These are phyloP conservation scores for Zootoca vivipara DNA, from an alignment of 2,113 vertebrate species.

Conservation along the genomic window DNA sequence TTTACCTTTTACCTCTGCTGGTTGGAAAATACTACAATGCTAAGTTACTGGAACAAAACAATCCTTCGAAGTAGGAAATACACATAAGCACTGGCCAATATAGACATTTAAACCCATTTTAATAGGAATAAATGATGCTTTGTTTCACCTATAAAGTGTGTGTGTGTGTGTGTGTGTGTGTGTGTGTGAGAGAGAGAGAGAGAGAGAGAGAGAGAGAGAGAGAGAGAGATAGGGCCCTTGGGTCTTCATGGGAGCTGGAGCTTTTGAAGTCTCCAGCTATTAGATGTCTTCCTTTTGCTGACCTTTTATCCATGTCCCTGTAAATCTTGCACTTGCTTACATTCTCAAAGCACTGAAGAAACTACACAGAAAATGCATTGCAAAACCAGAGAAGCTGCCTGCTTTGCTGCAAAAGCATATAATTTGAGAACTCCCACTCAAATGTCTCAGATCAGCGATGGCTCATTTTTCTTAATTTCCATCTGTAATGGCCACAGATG, in stretches of 20 bases:
- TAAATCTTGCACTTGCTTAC: not conserved
- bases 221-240: no score
- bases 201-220: no score
- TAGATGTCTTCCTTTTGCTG: no score
- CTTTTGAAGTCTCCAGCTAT: no score
- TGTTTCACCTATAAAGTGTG: no score
- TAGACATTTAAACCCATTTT: not conserved
- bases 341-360: not conserved
- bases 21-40: no score
- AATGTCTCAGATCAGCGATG: conserved; percentile 13
- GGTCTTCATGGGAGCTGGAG: no score
- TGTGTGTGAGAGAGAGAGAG: no score
- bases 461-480: conserved; percentile 61
- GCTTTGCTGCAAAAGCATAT: not conserved
- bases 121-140: not conserved
- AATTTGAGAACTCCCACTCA: conserved; percentile 27
- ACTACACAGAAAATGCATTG: not conserved
- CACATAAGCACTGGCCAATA: no score
- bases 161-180: no score
- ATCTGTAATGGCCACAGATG: conserved; percentile 42
- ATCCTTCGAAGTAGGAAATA: not conserved
- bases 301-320: not conserved
- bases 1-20: not conserved
- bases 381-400: conserved; percentile 11
- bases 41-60: not conserved